These are phyloP conservation scores for Pristis pectinata DNA, from an alignment of 2,797 vertebrate genomes.

Conservation along the genomic window DNA sequence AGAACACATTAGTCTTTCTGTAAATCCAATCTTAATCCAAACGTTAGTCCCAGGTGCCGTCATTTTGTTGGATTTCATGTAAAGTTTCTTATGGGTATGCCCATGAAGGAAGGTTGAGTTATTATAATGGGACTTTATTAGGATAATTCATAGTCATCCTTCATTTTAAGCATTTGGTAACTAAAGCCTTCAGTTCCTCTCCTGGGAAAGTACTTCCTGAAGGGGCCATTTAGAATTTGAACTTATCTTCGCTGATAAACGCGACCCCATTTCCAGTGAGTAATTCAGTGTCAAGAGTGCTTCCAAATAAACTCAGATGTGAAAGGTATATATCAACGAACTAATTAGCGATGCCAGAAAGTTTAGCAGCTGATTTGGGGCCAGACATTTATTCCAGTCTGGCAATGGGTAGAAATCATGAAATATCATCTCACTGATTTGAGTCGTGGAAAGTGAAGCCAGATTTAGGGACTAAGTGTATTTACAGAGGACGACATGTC, in stretches of 20 bases:
- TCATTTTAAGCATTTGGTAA: constrained; percentile 16
- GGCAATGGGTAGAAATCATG: not conserved
- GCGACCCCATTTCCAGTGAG: not conserved
- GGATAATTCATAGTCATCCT: not conserved
- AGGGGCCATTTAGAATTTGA: not conserved
- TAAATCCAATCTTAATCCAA: not conserved
- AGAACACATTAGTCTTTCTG: not conserved
- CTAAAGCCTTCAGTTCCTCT: constrained; percentile 5
- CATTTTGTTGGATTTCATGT: constrained; percentile 9
- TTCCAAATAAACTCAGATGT: not conserved
- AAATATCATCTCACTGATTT: constrained; percentile 10
- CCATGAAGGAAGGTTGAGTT: not conserved
- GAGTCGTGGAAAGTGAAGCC: constrained; percentile 16
- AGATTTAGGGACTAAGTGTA: not conserved
- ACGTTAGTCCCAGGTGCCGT: not conserved
- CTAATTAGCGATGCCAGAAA: not conserved
- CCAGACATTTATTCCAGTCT: not conserved
- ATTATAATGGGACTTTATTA: constrained; percentile 1
- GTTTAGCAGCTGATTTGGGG: not conserved
- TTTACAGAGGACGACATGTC: not conserved
- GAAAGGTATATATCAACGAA: not conserved
- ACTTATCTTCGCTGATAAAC: constrained; percentile 8
- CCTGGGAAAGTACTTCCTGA: not conserved
- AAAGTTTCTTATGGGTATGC: not conserved
- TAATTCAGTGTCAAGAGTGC: not conserved